phyloP scores from a whole-genome alignment of 2,888 invertebrate genomes.

The Eristalis pertinax region DNA sequence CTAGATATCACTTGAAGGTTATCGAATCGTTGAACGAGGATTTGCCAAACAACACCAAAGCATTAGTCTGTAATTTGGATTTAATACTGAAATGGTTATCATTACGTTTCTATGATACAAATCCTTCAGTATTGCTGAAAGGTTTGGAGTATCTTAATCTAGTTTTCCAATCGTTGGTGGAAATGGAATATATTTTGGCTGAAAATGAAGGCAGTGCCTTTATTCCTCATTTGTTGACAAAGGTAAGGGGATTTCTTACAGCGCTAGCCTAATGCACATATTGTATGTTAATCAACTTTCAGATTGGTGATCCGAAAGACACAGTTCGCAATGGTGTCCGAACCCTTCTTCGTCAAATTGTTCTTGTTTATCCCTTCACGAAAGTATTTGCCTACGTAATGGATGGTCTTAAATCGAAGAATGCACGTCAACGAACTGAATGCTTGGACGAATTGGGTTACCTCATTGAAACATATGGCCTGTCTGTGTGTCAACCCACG shows the following conservation, averaged over 20 bases:
- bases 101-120: constrained; percentile 98
- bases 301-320: constrained; percentile 98
- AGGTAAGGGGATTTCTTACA: constrained; percentile 84
- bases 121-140: constrained; percentile 97
- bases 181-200: constrained; percentile 91
- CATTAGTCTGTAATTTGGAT: constrained; percentile 94
- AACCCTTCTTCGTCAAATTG: constrained; percentile 91
- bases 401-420: constrained; percentile 98
- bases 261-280: no score
- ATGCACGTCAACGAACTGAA: constrained; percentile 97
- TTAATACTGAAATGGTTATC: constrained; percentile 98
- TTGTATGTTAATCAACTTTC: constrained; percentile 42
- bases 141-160: constrained; percentile 94
- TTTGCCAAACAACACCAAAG: constrained; percentile 88
- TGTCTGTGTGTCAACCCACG: constrained; percentile 91
- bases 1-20: constrained; percentile 96
- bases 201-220: constrained; percentile 96
- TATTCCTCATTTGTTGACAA: constrained; percentile 95
- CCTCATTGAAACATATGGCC: constrained; percentile 92
- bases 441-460: constrained; percentile 95
- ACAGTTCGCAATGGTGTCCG: constrained; percentile 95
- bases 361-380: constrained; percentile 92
- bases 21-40: constrained; percentile 94
- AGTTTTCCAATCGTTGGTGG: constrained; percentile 91
- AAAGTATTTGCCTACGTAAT: constrained; percentile 94